Evolutionary conservation across 2,113 vertebrate species (phyloP), one percentile per base, ranked within the genome.

Genomic region (Geococcyx californianus): DNA sequence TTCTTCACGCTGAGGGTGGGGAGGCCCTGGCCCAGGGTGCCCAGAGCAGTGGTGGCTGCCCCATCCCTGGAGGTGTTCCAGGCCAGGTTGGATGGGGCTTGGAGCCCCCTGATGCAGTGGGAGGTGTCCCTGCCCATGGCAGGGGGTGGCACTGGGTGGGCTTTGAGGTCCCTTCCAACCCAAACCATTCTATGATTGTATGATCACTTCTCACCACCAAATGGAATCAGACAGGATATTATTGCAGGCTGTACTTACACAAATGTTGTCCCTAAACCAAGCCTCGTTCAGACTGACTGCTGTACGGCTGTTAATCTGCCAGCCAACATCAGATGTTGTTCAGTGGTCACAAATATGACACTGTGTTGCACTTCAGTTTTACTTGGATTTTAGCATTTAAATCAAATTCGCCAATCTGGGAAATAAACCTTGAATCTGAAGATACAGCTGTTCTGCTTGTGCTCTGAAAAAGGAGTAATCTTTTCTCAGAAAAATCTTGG

Each of bases 281-380:
- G 18, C 45, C 16, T 17, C 19, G 9, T 42, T 54, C 15, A 31
- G 25, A 16, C 38, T 9, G 16, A 5, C 33, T 25, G 47, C 47
- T 62, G 55, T 68, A 49, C 25, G 16, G 42, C 13, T 47, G 34
- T 42, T 23, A 4, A n/a, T 7, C 26, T n/a, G 28, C n/a, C 3
- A 0, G 33, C 14, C 1, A 5, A 6, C 42, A 21, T 13, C 16
- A 28, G 0, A 7, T 16, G 36, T 33, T 73, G 47, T 23, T 40
- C 42, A 24, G 60, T 38, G 67, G n/a, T n/a, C 62, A 21, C 9
- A 36, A 17, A 45, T 4, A 14, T 13, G 23, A 36, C 1, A 1
- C 62, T 2, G 6, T 38, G 26, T 16, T 67, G 47, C 31, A 18
- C 44, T 73, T 36, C 24, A 28, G 0, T 54, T 74, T 28, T n/a